Base-by-base conservation (phyloP, 2,113 vertebrate species). In the Rhodinocichla rosea region DNA sequence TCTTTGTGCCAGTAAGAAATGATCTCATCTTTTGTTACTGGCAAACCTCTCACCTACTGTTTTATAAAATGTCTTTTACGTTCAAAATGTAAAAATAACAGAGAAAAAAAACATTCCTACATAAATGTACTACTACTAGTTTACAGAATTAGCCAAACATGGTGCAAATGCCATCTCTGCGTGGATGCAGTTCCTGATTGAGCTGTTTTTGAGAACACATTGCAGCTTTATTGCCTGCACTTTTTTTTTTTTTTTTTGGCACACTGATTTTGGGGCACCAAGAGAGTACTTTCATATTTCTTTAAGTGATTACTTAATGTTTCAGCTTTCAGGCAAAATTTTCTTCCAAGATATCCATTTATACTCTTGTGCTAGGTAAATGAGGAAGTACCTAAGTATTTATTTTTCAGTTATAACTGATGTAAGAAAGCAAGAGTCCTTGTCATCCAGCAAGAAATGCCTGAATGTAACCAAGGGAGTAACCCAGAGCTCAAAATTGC, bases 1-100 rank as follows among this genome's bases (percentile, higher is more conserved):
- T 90, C 82, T 93, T 91, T 92, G 80, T 77, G 95, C 94, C 95
- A 95, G 85, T 75, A 93, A 92, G 73, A 94, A 89, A 93, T 94
- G 83, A 95, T 77, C 83, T 96, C 90, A 96, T 92, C 71, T 90
- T 91, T 59, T 77, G 63, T 86, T 68, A 77, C 44, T 76, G 75
- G 87, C 90, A 95, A 87, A 55, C 50, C 88, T 91, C 90, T 85
- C 90, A 94, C 63, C 75, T 92, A 87, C 87, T 82, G 82, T 85
- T 95, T 89, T 70, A 59, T 60, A 52, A 89, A 89, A 89, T 75
- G 30, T 37, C 47, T 88, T 80, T 93, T 83, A 69, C 33, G 40
- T 85, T 75, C 57, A 68, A 89, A 90, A 83, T 28, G 18, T 64
- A 90, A 90, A 90, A 94, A 85, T 47, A 92, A 56, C 71, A 60